phyloP scores from a whole-genome alignment of 2,888 invertebrate genomes.

The Cantharis rufa region DNA sequence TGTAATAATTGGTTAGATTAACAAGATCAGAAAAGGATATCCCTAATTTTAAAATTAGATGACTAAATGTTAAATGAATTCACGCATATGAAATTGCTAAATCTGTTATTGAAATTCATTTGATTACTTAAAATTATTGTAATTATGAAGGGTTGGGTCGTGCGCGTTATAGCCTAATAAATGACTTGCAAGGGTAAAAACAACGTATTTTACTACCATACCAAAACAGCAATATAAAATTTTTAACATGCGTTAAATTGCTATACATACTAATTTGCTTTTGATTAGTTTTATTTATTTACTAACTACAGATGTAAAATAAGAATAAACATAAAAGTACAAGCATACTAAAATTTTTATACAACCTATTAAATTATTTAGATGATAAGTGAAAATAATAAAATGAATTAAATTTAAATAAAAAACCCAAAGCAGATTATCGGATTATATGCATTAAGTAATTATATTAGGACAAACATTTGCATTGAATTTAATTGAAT shows the following conservation, averaged over 20 bases:
- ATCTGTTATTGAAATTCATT: constrained; percentile 34
- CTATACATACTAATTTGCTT: constrained; percentile 19
- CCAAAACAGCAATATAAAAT: constrained; percentile 16
- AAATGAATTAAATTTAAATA: background rate
- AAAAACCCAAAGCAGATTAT: background rate
- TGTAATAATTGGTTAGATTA: background rate
- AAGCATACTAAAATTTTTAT: background rate
- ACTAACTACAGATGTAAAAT: constrained; percentile 17
- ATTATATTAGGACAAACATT: too few relatives aligned
- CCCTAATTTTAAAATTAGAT: constrained; percentile 5
- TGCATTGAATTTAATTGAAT: too few relatives aligned
- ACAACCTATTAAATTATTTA: background rate
- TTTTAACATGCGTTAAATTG: constrained; percentile 16
- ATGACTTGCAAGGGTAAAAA: constrained; percentile 35
- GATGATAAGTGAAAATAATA: background rate
- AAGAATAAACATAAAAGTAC: constrained; percentile 9
- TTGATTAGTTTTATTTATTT: constrained; percentile 28
- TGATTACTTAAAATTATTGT: constrained; percentile 36
- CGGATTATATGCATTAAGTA: too few relatives aligned
- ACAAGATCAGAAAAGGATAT: background rate
- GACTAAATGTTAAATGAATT: constrained; percentile 9
- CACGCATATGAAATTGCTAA: constrained; percentile 20
- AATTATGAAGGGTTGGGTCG: constrained; percentile 37
- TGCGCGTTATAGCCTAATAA: constrained; percentile 33
- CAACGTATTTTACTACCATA: constrained; percentile 19